A percentile compares a stretch with the other conserved stretches of the same genome.
Conservation (phyloP, 2,888 invertebrate genomes). For the Aelia acuminata region DNA sequence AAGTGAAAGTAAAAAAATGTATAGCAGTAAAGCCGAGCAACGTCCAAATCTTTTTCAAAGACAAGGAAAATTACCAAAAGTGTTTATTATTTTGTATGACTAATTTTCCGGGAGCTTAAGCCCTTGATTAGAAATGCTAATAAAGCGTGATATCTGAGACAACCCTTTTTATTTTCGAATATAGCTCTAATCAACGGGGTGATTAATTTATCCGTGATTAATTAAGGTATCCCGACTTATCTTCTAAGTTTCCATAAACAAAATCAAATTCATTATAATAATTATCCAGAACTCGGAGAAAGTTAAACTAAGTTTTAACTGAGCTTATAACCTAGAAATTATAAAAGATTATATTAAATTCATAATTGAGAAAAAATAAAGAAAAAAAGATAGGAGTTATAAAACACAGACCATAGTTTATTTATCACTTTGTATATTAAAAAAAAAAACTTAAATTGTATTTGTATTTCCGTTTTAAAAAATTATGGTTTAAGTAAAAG, state of each 20-base stretch:
- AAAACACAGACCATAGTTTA: too few species aligned
- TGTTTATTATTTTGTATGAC: not conserved
- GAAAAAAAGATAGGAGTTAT: too few species aligned
- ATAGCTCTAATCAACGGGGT: not conserved
- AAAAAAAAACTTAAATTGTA: too few species aligned
- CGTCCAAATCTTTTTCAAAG: too few species aligned
- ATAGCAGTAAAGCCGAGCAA: too few species aligned
- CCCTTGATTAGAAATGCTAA: not conserved
- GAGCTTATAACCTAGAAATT: not conserved
- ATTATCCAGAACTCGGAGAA: not conserved
- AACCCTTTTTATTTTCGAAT: not conserved
- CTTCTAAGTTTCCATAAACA: not conserved
- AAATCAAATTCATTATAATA: not conserved
- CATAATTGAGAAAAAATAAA: too few species aligned
- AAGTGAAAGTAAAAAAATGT: not conserved
- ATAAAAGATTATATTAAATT: too few species aligned
- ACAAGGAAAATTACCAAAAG: too few species aligned
- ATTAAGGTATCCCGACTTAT: not conserved
- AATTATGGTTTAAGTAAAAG: too few species aligned
- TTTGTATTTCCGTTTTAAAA: too few species aligned
- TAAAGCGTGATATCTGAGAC: not conserved
- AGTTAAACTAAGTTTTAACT: not conserved
- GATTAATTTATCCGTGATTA: not conserved
- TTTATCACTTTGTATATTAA: too few species aligned
- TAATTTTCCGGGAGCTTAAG: not conserved